Evolutionary conservation across 2,113 vertebrate species (phyloP).

Genomic region (Protobothrops mucrosquamatus): DNA sequence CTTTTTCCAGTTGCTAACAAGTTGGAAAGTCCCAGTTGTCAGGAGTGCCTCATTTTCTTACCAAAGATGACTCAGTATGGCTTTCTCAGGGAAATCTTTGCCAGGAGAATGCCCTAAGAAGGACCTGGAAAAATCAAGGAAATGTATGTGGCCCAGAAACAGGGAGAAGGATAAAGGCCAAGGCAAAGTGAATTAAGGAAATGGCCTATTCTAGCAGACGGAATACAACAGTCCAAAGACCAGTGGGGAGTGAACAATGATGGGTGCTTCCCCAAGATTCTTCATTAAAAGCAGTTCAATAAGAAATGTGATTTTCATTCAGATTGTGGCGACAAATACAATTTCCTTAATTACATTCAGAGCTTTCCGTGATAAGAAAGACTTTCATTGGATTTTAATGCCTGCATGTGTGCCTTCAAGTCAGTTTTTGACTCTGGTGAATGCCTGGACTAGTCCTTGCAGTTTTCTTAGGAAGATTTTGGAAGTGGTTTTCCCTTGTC

Average conservation of each 20-base stretch:
- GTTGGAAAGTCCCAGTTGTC: conserved; percentile 7
- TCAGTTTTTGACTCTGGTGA: not conserved
- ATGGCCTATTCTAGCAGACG: not conserved
- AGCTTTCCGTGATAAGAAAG: not conserved
- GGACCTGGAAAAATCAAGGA: not conserved
- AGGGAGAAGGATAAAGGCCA: not conserved
- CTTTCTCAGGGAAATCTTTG: not conserved
- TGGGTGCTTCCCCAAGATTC: not conserved
- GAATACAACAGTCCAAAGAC: not conserved
- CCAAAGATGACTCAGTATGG: fast-evolving
- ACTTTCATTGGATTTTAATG: not conserved
- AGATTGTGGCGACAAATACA: not conserved
- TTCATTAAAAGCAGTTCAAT: not conserved
- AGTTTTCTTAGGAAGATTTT: not conserved
- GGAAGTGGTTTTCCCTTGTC: not conserved
- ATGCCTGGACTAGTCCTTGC: not conserved
- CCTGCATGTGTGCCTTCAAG: not conserved
- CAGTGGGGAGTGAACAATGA: not conserved
- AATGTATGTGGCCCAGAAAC: not conserved
- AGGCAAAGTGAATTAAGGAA: not conserved
- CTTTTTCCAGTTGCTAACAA: not conserved
- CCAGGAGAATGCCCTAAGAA: not conserved
- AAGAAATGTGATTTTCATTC: not conserved
- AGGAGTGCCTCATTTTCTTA: not conserved
- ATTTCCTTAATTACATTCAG: not conserved